Evolutionary conservation across 2,797 vertebrate genomes (phyloP).

Genomic region (Aselliscus stoliczkanus): DNA sequence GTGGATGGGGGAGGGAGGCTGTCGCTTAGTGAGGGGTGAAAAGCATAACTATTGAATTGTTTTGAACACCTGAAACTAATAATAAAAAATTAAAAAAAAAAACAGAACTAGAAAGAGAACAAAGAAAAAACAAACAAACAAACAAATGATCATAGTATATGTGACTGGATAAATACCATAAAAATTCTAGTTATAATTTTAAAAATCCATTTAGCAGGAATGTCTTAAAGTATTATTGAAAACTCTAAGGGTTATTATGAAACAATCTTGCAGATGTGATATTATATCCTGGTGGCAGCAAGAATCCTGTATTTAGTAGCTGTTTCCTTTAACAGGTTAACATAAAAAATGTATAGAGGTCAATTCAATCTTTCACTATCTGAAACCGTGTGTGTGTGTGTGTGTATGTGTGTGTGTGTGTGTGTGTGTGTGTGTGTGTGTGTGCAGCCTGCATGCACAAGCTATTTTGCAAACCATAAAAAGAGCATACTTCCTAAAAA

Average conservation of each 20-base stretch:
- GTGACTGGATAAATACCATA: constrained; percentile 59
- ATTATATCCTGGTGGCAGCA: constrained; percentile 33
- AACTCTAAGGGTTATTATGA: not conserved
- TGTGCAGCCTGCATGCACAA: not conserved
- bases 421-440: too few species aligned
- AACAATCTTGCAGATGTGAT: constrained; percentile 30
- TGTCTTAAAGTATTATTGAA: constrained; percentile 25
- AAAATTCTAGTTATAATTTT: constrained; percentile 55
- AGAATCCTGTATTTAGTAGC: constrained; percentile 52
- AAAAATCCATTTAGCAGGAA: constrained; percentile 14
- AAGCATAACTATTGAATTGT: too few species aligned
- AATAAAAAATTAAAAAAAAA: too few species aligned
- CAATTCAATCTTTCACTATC: constrained; percentile 41
- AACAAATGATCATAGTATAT: constrained; percentile 49
- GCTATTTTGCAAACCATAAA: constrained; percentile 57
- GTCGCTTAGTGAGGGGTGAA: too few species aligned
- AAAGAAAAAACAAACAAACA: too few species aligned
- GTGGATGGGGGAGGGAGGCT: too few species aligned
- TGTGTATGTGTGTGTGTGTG: not conserved
- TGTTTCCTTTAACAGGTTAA: constrained; percentile 58
- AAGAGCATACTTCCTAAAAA: constrained; percentile 55
- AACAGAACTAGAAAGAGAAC: too few species aligned
- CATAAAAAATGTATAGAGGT: constrained; percentile 2
- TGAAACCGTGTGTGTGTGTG: not conserved
- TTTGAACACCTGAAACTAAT: too few species aligned